phyloP scores from a whole-genome alignment of 2,113 vertebrate species.

The Oceanites oceanicus region DNA sequence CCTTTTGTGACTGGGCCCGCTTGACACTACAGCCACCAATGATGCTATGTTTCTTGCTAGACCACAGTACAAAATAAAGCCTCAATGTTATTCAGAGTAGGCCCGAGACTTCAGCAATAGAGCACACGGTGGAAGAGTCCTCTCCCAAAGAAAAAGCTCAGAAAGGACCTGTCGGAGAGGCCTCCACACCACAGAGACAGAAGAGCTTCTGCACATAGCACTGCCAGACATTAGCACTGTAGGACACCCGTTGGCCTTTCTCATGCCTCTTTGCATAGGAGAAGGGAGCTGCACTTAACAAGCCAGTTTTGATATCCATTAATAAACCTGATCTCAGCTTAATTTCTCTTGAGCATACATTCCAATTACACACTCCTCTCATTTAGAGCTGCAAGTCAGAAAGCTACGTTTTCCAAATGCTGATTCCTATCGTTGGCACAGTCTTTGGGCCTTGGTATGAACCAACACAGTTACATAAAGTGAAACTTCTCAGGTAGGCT shows the following conservation, averaged over 20 bases:
- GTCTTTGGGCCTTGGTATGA: neutral
- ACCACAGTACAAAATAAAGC: neutral
- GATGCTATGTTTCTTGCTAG: neutral
- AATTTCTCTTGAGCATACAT: neutral
- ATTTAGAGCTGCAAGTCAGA: neutral
- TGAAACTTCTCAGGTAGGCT: neutral
- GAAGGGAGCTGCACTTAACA: neutral
- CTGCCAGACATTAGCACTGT: neutral
- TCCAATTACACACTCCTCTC: neutral
- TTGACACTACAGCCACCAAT: neutral
- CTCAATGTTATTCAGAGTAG: neutral
- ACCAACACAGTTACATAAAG: neutral
- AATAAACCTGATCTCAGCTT: neutral
- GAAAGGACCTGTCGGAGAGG: neutral
- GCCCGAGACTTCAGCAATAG: neutral
- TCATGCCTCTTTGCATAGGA: neutral
- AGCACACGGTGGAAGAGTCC: neutral
- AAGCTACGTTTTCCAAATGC: neutral
- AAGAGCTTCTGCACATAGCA: neutral
- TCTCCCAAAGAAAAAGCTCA: neutral
- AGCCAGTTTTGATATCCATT: neutral
- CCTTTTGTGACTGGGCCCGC: rapidly evolving
- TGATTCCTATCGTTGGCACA: neutral
- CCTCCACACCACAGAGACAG: neutral
- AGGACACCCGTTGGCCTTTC: neutral